A percentile compares a stretch with the other conserved stretches of the same genome.
Evolutionary conservation across 2,797 vertebrate genomes (phyloP).

Genomic region (Xyrichtys novacula): DNA sequence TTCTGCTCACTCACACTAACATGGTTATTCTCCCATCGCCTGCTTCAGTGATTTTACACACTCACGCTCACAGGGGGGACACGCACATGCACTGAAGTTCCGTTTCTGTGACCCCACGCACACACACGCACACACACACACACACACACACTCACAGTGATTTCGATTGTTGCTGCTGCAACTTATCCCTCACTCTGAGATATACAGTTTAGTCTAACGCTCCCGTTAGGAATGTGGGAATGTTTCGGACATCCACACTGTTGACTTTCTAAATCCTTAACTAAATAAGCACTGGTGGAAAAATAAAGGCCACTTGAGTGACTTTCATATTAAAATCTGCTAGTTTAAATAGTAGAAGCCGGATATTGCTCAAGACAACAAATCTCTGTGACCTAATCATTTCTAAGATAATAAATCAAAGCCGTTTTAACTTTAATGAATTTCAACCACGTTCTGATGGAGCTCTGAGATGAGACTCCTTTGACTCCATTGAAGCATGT

Average conservation of each 20-base stretch:
- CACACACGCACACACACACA: constrained; percentile 12
- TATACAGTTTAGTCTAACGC: constrained; percentile 4
- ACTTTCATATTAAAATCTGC: constrained; percentile 66
- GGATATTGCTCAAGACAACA: constrained; percentile 78
- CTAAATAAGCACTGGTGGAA: constrained; percentile 53
- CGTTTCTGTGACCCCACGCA: constrained; percentile 24
- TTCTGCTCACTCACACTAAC: constrained; percentile 86
- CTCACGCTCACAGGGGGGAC: constrained; percentile 25
- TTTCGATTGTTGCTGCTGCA: constrained; percentile 19
- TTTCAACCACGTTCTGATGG: constrained; percentile 72
- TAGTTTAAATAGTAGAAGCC: constrained; percentile 65
- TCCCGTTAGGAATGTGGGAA: constrained; percentile 41
- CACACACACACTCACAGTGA: constrained; percentile 6
- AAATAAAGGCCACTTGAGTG: constrained; percentile 48
- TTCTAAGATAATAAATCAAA: constrained; percentile 78
- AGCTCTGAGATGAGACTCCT: constrained; percentile 66
- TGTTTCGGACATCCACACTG: constrained; percentile 35
- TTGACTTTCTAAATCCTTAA: constrained; percentile 56
- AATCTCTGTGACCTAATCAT: constrained; percentile 69
- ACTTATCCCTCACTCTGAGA: constrained; percentile 19
- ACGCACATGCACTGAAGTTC: constrained; percentile 21
- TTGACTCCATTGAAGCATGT: constrained; percentile 70
- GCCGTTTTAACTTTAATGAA: constrained; percentile 79
- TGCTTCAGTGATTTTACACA: constrained; percentile 63
- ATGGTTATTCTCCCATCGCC: constrained; percentile 84